Conservation (phyloP, 2,797 vertebrate genomes). For the Chaetophractus vellerosus region DNA sequence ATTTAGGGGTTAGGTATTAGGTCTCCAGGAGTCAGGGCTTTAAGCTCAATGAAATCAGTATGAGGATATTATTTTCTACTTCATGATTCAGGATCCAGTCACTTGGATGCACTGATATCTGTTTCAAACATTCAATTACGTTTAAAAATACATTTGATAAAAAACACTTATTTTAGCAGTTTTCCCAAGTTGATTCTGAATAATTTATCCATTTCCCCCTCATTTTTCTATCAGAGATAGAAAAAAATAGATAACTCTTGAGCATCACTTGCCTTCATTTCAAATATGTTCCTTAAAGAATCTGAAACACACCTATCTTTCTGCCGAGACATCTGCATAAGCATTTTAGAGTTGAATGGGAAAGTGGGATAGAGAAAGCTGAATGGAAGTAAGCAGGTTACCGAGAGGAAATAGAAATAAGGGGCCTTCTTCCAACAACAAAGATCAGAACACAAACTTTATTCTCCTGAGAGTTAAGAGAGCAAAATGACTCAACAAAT, state of each 20-base stretch:
- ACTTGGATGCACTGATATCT: neutral
- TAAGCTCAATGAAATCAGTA: neutral
- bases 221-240: neutral
- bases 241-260: neutral
- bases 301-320: neutral
- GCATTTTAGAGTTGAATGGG: neutral
- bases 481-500: slow-evolving; percentile 15
- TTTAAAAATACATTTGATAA: neutral
- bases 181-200: neutral
- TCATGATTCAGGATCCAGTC: neutral
- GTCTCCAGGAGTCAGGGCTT: neutral
- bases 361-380: neutral
- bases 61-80: neutral
- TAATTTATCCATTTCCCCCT: neutral
- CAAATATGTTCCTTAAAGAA: neutral
- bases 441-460: neutral
- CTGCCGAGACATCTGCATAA: too few species aligned
- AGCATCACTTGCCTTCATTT: neutral
- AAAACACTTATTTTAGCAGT: neutral
- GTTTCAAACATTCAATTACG: neutral
- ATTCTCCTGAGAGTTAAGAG: neutral
- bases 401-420: neutral
- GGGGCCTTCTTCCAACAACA: neutral
- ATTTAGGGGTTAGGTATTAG: neutral
- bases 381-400: neutral